These are phyloP conservation scores for Elephas maximus DNA, from an alignment of 2,113 vertebrate species.

Conservation along the genomic window DNA sequence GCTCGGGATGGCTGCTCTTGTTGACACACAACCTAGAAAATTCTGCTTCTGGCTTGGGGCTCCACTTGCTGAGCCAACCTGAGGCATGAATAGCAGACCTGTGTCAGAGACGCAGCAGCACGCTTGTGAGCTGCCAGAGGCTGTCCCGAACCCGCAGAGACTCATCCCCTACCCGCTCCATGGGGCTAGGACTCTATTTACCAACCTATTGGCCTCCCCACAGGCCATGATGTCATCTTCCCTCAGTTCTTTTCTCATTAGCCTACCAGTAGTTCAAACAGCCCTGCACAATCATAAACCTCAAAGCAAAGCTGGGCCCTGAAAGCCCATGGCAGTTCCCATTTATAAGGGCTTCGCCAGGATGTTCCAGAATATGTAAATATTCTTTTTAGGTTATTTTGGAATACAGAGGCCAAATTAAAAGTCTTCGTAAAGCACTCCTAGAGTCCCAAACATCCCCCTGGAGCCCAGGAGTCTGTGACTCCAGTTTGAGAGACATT, in stretches of 20 bases:
- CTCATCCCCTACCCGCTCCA: fast-evolving
- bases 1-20: background rate
- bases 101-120: background rate
- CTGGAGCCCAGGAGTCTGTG: background rate
- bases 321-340: background rate
- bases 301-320: background rate
- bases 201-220: background rate
- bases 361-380: background rate
- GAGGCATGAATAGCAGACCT: background rate
- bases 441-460: background rate
- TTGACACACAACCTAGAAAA: background rate
- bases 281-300: fast-evolving
- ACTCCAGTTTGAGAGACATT: background rate
- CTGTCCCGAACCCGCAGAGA: background rate
- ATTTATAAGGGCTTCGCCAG: background rate
- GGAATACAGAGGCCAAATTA: background rate
- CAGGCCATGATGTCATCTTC: fast-evolving
- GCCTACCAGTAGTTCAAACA: background rate
- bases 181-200: fast-evolving
- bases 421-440: background rate
- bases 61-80: background rate
- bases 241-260: background rate
- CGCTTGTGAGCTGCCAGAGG: background rate
- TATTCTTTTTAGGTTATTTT: background rate
- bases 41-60: background rate